Conservation (phyloP, 2,797 vertebrate genomes). For the Avahi laniger region DNA sequence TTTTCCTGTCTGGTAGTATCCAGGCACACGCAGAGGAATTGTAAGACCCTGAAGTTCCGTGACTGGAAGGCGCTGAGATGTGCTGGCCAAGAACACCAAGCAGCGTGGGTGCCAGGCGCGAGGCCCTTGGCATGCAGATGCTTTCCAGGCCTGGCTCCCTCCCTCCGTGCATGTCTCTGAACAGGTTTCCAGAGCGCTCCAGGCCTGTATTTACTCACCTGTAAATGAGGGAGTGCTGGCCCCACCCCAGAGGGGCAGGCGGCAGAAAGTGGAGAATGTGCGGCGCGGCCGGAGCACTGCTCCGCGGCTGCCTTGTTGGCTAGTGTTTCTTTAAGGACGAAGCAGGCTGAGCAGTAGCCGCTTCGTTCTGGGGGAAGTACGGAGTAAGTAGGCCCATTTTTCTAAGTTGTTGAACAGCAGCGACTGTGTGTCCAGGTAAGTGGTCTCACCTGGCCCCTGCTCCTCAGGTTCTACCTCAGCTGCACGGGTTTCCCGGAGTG, state of each 20-base stretch:
- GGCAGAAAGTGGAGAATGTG: neutral
- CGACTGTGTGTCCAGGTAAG: neutral
- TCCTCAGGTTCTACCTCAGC: slow-evolving; percentile 92
- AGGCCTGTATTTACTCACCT: neutral
- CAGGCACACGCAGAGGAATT: neutral
- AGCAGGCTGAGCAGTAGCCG: neutral
- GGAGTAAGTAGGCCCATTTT: neutral
- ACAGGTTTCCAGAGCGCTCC: neutral
- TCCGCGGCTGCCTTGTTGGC: neutral
- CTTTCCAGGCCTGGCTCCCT: neutral
- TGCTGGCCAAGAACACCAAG: neutral
- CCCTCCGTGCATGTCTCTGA: neutral
- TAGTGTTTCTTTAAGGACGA: neutral
- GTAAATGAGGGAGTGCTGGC: neutral
- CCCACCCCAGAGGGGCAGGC: fast-evolving
- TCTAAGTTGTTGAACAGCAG: neutral
- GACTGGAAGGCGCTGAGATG: neutral
- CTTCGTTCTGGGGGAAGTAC: neutral
- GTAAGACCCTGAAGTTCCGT: neutral
- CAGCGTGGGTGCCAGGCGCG: neutral
- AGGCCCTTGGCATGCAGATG: neutral
- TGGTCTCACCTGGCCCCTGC: neutral
- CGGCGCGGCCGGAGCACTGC: fast-evolving
- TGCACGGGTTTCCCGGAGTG: slow-evolving; percentile 93
- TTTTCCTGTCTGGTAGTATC: neutral